Conservation (phyloP, 2,113 vertebrate species). For the Coryphaenoides rupestris region DNA sequence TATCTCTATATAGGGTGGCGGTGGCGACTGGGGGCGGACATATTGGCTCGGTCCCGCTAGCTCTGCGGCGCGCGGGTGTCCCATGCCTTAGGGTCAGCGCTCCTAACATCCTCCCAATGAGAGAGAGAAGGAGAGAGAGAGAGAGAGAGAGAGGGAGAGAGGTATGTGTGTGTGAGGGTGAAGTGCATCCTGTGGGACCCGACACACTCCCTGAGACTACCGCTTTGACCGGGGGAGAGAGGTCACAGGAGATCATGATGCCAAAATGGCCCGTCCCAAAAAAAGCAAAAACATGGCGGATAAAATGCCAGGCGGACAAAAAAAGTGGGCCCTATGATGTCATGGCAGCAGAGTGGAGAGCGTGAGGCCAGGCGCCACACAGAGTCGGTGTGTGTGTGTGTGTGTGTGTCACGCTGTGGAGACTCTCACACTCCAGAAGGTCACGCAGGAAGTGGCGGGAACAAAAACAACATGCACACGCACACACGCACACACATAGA, state of each 20-base stretch:
- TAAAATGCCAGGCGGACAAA: slow-evolving; percentile 5
- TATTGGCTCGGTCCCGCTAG: background rate
- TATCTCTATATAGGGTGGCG: no score
- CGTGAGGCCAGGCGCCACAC: slow-evolving; percentile 41
- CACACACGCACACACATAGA: slow-evolving; percentile 12
- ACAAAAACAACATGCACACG: slow-evolving; percentile 9
- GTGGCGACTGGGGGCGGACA: no score
- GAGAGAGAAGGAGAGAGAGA: background rate
- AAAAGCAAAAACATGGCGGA: background rate
- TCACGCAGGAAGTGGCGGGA: slow-evolving; percentile 60
- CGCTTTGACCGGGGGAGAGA: background rate
- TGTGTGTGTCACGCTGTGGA: slow-evolving; percentile 51
- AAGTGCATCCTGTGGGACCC: background rate
- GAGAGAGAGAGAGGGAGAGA: background rate
- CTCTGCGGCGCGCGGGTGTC: background rate
- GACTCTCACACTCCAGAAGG: slow-evolving; percentile 66
- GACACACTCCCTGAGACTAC: background rate
- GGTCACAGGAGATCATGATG: background rate
- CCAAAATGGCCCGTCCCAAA: background rate
- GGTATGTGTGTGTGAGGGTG: background rate
- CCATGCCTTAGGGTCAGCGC: background rate
- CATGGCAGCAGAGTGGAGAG: slow-evolving; percentile 46
- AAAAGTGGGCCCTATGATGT: slow-evolving; percentile 27
- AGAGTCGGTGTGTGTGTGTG: slow-evolving; percentile 44
- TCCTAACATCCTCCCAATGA: background rate